These are phyloP conservation scores for Pammene aurita DNA, from an alignment of 2,888 invertebrate species.

Conservation along the genomic window DNA sequence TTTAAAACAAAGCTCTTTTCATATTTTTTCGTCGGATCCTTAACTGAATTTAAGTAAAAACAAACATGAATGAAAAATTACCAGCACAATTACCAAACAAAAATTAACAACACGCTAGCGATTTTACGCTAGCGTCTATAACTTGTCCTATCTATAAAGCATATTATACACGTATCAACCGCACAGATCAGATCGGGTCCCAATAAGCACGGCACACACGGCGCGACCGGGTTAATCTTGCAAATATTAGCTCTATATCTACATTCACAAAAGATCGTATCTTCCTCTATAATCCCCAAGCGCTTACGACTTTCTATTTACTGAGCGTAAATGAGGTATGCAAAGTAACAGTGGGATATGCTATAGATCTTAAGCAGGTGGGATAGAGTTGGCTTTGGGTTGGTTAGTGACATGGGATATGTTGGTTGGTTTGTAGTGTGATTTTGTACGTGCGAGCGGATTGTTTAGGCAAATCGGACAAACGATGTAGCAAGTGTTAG, in stretches of 20 bases:
- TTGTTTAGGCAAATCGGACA: constrained; percentile 27
- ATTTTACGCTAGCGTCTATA: constrained; percentile 37
- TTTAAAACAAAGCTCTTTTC: too few relatives aligned
- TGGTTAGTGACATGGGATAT: neutral
- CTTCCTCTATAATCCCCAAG: neutral
- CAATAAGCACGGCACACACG: constrained; percentile 59
- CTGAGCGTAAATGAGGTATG: neutral
- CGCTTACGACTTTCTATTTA: constrained; percentile 9
- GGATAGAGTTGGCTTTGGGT: neutral
- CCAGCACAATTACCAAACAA: too few relatives aligned
- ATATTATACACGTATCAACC: constrained; percentile 72
- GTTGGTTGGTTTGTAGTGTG: constrained; percentile 23
- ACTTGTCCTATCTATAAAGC: constrained; percentile 55
- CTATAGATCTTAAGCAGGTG: neutral
- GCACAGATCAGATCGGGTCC: constrained; percentile 70
- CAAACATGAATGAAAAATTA: too few relatives aligned
- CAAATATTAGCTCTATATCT: constrained; percentile 61
- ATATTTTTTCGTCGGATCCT: too few relatives aligned
- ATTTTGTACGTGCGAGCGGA: constrained; percentile 30
- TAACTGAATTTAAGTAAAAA: too few relatives aligned
- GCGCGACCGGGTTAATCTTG: constrained; percentile 67
- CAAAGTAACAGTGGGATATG: neutral
- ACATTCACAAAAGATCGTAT: neutral
- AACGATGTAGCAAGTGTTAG: constrained; percentile 9
- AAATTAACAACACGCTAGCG: too few relatives aligned